These are phyloP conservation scores for Aleiodes leptofemur DNA, from an alignment of 2,888 invertebrate genomes.

Conservation along the genomic window DNA sequence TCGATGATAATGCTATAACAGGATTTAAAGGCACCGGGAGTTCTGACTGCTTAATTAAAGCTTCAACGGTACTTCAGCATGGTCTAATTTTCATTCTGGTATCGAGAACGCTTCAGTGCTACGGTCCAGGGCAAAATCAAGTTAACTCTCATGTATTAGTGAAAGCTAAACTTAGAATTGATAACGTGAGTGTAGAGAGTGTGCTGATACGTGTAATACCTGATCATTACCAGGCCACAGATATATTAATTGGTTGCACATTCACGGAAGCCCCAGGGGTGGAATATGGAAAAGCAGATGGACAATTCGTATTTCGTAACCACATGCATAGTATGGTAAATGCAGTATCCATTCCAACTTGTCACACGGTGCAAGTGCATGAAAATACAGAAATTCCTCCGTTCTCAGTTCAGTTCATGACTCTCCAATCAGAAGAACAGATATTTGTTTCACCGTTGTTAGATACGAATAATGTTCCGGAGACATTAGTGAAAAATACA, in stretches of 20 bases:
- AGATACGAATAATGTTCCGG: too few relatives aligned
- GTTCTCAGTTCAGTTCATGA: slow-evolving; percentile 13
- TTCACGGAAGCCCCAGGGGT: slow-evolving; percentile 27
- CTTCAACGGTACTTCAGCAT: slow-evolving; percentile 46
- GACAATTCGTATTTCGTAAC: slow-evolving; percentile 4
- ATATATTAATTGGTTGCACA: slow-evolving; percentile 37
- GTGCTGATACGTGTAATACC: slow-evolving; percentile 36
- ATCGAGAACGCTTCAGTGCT: slow-evolving; percentile 6
- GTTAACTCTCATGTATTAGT: slow-evolving; percentile 27
- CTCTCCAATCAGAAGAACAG: not conserved
- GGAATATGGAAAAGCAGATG: slow-evolving; percentile 3
- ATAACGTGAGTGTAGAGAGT: slow-evolving; percentile 22
- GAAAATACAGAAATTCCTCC: slow-evolving; percentile 7
- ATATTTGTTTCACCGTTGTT: too few relatives aligned
- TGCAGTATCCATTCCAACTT: not conserved
- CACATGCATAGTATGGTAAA: too few relatives aligned
- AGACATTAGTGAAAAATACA: too few relatives aligned
- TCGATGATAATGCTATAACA: slow-evolving; percentile 27
- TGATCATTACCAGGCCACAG: slow-evolving; percentile 34
- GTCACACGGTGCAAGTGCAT: not conserved
- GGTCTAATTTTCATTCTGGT: slow-evolving; percentile 20
- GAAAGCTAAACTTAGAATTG: slow-evolving; percentile 13
- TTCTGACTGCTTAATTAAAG: slow-evolving; percentile 56
- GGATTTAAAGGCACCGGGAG: slow-evolving; percentile 55
- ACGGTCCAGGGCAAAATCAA: slow-evolving; percentile 18